Evolutionary conservation across 2,797 vertebrate genomes (phyloP).

Genomic region (Danionella dracula): DNA sequence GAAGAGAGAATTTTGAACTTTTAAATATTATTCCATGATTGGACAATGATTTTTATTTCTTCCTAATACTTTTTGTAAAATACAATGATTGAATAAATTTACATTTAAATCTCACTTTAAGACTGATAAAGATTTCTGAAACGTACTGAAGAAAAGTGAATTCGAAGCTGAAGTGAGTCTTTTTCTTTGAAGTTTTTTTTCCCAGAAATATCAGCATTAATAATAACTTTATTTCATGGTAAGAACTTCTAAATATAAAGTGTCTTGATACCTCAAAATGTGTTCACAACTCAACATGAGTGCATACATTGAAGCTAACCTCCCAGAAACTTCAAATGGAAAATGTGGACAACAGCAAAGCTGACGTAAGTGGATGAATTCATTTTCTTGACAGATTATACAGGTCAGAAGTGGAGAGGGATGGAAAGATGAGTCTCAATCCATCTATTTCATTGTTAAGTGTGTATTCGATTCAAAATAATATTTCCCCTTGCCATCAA

Average conservation of each 20-base stretch:
- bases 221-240: conserved; percentile 1
- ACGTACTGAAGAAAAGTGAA: no score
- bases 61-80: no score
- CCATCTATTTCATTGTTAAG: neutral
- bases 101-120: no score
- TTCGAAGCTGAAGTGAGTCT: no score
- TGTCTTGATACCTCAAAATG: conserved; percentile 41
- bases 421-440: neutral
- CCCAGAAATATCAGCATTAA: conserved; percentile 12
- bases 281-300: conserved; percentile 42
- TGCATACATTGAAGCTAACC: conserved; percentile 17
- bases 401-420: neutral
- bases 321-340: conserved; percentile 20
- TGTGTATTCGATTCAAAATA: neutral
- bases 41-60: no score
- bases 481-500: no score
- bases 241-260: conserved; percentile 8
- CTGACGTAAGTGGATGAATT: neutral
- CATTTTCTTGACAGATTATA: neutral
- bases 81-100: no score
- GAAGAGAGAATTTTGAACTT: no score
- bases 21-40: no score
- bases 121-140: no score
- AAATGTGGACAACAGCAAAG: conserved; percentile 39
- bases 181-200: no score